phyloP scores from a whole-genome alignment of 2,797 vertebrate genomes.

The Tadarida brasiliensis region DNA sequence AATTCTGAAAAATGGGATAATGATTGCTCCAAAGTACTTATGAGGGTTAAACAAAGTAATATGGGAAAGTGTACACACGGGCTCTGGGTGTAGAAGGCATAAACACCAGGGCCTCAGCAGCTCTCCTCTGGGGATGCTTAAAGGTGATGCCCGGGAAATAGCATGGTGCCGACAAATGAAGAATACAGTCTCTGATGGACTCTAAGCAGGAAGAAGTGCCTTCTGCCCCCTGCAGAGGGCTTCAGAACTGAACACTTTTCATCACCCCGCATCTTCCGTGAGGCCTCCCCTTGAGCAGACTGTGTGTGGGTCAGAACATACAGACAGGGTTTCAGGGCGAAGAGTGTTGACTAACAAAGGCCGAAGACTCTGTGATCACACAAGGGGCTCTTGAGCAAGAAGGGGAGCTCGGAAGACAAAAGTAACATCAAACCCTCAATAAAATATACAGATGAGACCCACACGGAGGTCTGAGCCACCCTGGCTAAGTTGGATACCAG shows the following conservation, averaged over 20 bases:
- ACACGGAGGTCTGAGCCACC: neutral
- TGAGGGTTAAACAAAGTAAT: neutral
- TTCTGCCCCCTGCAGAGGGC: neutral
- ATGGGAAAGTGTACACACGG: neutral
- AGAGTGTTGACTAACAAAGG: neutral
- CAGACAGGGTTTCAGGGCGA: neutral
- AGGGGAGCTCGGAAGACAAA: neutral
- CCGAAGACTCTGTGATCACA: neutral
- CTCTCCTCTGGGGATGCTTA: neutral
- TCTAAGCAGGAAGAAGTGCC: neutral
- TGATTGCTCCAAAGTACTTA: neutral
- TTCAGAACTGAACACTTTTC: neutral
- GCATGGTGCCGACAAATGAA: neutral
- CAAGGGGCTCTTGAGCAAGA: neutral
- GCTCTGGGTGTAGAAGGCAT: neutral
- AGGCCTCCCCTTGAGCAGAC: neutral
- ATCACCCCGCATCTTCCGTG: neutral
- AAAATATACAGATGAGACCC: neutral
- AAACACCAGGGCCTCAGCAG: neutral
- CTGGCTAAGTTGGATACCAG: neutral
- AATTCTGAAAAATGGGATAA: neutral
- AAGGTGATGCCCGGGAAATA: neutral
- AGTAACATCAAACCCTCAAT: neutral
- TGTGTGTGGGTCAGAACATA: neutral
- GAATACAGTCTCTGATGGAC: neutral